These are phyloP conservation scores for Probosciger aterrimus DNA, from an alignment of 2,113 vertebrate species.

Conservation along the genomic window DNA sequence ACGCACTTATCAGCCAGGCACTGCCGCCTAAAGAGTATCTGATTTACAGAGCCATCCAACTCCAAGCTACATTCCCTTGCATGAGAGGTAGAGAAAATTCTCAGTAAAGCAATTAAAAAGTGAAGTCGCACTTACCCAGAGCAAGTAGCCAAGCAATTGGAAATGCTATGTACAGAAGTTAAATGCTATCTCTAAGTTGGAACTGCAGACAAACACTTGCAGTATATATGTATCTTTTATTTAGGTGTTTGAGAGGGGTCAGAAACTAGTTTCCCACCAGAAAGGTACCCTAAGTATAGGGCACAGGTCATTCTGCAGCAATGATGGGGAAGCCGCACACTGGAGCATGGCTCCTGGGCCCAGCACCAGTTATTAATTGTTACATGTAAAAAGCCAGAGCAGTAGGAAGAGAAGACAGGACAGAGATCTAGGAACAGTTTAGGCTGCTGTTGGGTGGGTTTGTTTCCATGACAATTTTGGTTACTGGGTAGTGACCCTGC, in stretches of 20 bases:
- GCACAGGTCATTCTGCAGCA: neutral
- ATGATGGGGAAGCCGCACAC: neutral
- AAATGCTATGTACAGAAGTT: rapidly evolving
- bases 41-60: neutral
- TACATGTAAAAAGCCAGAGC: neutral
- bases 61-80: neutral
- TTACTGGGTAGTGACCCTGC: neutral
- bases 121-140: neutral
- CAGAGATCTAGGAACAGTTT: neutral
- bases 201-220: neutral
- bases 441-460: neutral
- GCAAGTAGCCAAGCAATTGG: neutral
- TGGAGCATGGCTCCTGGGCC: neutral
- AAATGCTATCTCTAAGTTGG: neutral
- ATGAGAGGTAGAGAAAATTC: neutral
- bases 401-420: neutral
- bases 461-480: constrained; percentile 25
- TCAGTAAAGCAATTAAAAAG: neutral
- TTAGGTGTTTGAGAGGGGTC: neutral
- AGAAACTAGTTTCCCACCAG: neutral
- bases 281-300: neutral
- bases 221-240: neutral
- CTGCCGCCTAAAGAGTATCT: neutral
- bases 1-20: neutral
- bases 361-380: neutral